phyloP scores from a whole-genome alignment of 2,113 vertebrate genomes.

The Megalops atlanticus region DNA sequence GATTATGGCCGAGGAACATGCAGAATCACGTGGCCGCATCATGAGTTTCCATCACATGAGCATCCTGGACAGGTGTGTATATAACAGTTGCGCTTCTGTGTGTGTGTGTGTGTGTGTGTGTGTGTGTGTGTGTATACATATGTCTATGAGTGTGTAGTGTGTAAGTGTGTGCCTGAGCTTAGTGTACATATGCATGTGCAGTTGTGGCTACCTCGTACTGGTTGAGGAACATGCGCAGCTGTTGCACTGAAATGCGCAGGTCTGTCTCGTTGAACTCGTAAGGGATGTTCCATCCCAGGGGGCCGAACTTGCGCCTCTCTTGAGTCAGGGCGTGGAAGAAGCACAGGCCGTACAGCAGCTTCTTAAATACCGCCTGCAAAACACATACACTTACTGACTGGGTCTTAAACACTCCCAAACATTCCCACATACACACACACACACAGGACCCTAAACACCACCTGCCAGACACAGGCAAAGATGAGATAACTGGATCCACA shows the following conservation, averaged over 20 bases:
- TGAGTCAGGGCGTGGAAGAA: conserved; percentile 88
- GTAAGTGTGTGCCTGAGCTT: not conserved
- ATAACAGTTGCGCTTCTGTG: not conserved
- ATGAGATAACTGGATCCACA: too few species aligned
- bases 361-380: conserved; percentile 82
- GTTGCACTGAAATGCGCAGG: conserved; percentile 84
- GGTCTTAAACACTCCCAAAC: conserved; percentile 14
- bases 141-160: conserved; percentile 3
- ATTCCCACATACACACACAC: not conserved
- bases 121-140: conserved; percentile 22
- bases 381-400: not conserved
- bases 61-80: conserved; percentile 1
- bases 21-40: too few species aligned
- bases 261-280: conserved; percentile 88
- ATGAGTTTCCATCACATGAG: too few species aligned
- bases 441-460: too few species aligned
- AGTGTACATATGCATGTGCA: not conserved
- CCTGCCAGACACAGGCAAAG: too few species aligned
- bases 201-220: conserved; percentile 76
- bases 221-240: conserved; percentile 84
- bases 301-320: conserved; percentile 86
- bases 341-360: conserved; percentile 81
- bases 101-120: not conserved
- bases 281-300: conserved; percentile 86
- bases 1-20: conserved; percentile 30